These are phyloP conservation scores for Egretta garzetta DNA, from an alignment of 2,113 vertebrate genomes.

Conservation along the genomic window DNA sequence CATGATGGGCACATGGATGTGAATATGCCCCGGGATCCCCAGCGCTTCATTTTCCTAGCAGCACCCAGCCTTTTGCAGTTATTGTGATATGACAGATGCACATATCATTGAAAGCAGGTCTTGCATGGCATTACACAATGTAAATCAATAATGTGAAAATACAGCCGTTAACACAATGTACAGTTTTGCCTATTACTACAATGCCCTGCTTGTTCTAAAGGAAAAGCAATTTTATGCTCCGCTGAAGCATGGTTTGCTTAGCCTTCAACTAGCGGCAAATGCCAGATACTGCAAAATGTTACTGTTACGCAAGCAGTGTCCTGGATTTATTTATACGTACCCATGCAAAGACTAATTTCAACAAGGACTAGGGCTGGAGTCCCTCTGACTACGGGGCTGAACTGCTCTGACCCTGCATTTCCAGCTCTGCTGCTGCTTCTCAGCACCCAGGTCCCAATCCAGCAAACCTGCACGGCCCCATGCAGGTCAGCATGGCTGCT, in stretches of 20 bases:
- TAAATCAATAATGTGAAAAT: constrained; percentile 58
- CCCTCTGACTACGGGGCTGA: neutral
- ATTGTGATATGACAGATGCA: constrained; percentile 49
- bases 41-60: neutral
- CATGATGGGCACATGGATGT: neutral
- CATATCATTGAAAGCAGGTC: constrained; percentile 22
- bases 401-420: constrained; percentile 29
- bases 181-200: constrained; percentile 64
- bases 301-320: constrained; percentile 34
- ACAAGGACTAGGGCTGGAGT: neutral
- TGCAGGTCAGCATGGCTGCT: neutral
- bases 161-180: constrained; percentile 63
- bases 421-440: neutral
- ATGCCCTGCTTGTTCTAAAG: constrained; percentile 58
- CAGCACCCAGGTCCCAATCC: neutral
- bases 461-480: fast-evolving
- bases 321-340: constrained; percentile 30
- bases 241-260: constrained; percentile 58
- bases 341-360: constrained; percentile 60
- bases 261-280: constrained; percentile 66
- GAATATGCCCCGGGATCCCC: neutral
- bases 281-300: constrained; percentile 61
- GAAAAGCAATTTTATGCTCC: constrained; percentile 71
- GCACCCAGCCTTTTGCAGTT: constrained; percentile 4
- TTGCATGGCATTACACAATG: constrained; percentile 50